A percentile compares a stretch with the other conserved stretches of the same genome.
These are phyloP conservation scores for Cossypha polioptera DNA, from an alignment of 2,797 vertebrate species.

Conservation along the genomic window DNA sequence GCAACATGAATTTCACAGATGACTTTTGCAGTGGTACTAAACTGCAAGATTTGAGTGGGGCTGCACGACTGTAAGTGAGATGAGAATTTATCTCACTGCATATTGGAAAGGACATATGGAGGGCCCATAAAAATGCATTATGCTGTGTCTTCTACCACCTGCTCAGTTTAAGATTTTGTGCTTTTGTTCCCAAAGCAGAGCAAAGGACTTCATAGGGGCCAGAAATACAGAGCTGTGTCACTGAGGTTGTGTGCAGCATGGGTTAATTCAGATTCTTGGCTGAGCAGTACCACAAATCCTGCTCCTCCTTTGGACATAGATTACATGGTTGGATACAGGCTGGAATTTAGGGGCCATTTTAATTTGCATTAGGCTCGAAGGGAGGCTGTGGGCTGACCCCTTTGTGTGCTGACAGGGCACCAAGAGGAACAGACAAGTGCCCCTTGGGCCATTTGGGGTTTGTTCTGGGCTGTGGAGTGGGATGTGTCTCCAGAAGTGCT, in stretches of 20 bases:
- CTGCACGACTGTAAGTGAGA: not conserved
- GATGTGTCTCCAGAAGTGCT: not conserved
- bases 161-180: not conserved
- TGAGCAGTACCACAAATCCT: not conserved
- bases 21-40: not conserved
- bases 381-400: not conserved
- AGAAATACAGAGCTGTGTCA: not conserved
- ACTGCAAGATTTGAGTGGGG: not conserved
- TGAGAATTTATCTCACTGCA: not conserved
- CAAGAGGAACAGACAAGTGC: not conserved
- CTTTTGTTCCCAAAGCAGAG: not conserved
- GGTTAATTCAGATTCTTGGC: not conserved
- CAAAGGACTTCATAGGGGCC: not conserved
- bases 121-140: conserved; percentile 5
- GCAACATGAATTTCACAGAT: not conserved
- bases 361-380: not conserved
- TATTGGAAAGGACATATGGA: not conserved
- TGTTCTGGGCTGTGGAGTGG: not conserved
- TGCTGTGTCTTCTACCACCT: conserved; percentile 8
- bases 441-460: rapidly evolving
- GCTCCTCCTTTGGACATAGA: not conserved
- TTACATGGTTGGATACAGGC: not conserved
- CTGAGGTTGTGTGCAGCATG: not conserved
- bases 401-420: not conserved
- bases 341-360: not conserved